Evolutionary conservation across 2,797 vertebrate species (phyloP).

Genomic region (Muscicapa comitata): DNA sequence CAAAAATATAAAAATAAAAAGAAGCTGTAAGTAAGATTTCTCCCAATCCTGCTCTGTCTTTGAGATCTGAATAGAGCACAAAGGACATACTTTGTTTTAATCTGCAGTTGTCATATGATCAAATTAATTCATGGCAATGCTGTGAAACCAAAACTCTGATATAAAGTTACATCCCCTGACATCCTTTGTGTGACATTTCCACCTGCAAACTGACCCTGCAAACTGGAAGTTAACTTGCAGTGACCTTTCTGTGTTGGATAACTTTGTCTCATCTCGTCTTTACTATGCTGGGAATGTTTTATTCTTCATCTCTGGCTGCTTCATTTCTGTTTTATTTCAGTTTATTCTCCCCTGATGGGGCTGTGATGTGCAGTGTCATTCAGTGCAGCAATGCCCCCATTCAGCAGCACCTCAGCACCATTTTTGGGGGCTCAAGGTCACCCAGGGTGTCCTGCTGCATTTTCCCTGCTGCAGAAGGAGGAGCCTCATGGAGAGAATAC

Average conservation of each 20-base stretch:
- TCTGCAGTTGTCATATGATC: neutral
- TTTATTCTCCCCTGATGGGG: neutral
- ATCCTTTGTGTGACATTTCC: neutral
- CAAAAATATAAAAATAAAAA: neutral
- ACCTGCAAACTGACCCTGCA: neutral
- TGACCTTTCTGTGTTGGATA: neutral
- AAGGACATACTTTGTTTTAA: neutral
- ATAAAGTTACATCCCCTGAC: neutral
- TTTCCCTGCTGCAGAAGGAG: neutral
- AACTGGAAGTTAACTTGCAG: neutral
- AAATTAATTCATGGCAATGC: neutral
- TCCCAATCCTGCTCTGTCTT: neutral
- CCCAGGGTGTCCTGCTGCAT: neutral
- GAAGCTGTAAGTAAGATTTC: neutral
- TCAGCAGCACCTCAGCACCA: neutral
- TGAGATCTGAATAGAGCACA: neutral
- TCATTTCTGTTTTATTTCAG: neutral
- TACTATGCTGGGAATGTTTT: neutral
- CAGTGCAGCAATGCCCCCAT: neutral
- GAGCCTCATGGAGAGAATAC: neutral
- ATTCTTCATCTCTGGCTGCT: neutral
- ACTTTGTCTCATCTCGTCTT: neutral
- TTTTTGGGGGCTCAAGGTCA: conserved; percentile 4
- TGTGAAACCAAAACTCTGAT: neutral
- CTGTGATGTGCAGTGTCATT: neutral